Evolutionary conservation across 2,888 invertebrate genomes (phyloP), one percentile per base, ranked within the genome.

Genomic region (Nebria brevicollis): DNA sequence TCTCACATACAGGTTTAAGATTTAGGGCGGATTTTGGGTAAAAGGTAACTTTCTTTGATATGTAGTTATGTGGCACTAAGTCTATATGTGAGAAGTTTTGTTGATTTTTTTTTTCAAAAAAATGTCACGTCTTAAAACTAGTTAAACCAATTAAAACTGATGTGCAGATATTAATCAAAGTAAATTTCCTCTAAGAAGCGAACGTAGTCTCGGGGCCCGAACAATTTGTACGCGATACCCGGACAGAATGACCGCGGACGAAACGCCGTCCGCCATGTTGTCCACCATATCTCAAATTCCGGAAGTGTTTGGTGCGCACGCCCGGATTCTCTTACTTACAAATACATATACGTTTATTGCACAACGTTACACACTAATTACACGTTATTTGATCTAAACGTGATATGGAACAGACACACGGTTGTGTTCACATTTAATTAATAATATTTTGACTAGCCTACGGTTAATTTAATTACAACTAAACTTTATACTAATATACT

Each of bases 281-380:
- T 25, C 25, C 70, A 15, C 20, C 70, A 20, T 20, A 20, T 20
- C 20, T 20, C 20, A 54, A 54, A 54, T 8, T 11, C 54, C 15
- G 41, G 72, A 77, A 65, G n/a, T 65, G 11, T 11, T n/a, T 42
- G 74, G 43, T 74, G 78, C 26, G 66, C 70, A 34, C 15, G 66
- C 73, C 64, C 70, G 26, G 6, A 25, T 70, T 25, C 0, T 26
- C 8, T 70, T 70, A 25, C 25, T 70, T 26, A 25, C 66, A 68
- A 73, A 73, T 73, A 80, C 75, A 78, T 34, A 77, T 34, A 41
- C 73, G 73, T 15, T 79, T 79, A 79, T 79, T 79, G 79, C 79
- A 79, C 75, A 75, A 80, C 75, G 65, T 80, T 80, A 80, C 80
- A 80, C 80, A 65, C 54, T 54, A 54, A 54, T 54, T 54, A 7